Evolutionary conservation across 2,113 vertebrate genomes (phyloP).

Genomic region (Melospiza melodia): DNA sequence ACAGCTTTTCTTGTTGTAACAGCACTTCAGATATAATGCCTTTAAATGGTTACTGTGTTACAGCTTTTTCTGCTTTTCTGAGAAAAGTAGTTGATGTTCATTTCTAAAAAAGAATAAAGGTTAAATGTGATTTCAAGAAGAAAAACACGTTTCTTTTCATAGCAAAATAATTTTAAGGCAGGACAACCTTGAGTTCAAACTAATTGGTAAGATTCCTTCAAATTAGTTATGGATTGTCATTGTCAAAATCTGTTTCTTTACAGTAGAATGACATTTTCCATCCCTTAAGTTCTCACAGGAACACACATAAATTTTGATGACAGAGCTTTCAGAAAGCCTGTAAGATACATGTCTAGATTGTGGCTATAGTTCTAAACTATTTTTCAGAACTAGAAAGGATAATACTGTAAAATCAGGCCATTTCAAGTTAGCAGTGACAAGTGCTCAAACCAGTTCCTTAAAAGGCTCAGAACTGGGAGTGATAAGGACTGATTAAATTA

Average conservation of each 20-base stretch:
- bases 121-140: neutral
- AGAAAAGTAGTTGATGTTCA: neutral
- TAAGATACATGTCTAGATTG: constrained; percentile 15
- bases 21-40: neutral
- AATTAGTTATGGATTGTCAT: constrained; percentile 15
- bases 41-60: neutral
- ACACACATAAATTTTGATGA: neutral
- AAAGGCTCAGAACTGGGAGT: neutral
- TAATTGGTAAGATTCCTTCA: constrained; percentile 1
- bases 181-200: neutral
- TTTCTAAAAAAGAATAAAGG: neutral
- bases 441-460: neutral
- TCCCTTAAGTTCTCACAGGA: neutral
- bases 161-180: neutral
- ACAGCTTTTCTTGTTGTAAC: neutral
- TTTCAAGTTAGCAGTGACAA: constrained; percentile 3
- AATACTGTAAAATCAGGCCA: neutral
- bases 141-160: constrained; percentile 14
- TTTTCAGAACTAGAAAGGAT: constrained; percentile 32
- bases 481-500: constrained; percentile 21
- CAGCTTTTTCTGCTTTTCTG: neutral
- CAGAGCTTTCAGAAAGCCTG: constrained; percentile 14
- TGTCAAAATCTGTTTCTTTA: constrained; percentile 37
- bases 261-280: constrained; percentile 5
- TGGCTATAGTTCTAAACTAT: neutral